These are phyloP conservation scores for Sebastes baramenuke DNA, from an alignment of 2,797 vertebrate genomes.

Conservation along the genomic window DNA sequence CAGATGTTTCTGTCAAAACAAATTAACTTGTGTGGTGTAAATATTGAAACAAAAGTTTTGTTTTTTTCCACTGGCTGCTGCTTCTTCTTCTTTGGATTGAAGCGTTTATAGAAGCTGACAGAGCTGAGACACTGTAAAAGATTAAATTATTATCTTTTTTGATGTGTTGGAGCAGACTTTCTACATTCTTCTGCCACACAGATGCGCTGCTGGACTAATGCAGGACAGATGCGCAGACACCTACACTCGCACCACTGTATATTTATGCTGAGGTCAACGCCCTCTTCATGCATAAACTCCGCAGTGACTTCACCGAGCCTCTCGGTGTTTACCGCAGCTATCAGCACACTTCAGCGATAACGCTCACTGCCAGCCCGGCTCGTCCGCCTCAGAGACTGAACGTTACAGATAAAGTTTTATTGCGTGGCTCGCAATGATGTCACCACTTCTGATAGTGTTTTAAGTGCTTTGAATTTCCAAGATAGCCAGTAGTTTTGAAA, in stretches of 20 bases:
- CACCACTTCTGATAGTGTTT: slow-evolving; percentile 51
- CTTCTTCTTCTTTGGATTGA: slow-evolving; percentile 4
- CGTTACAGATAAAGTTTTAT: slow-evolving; percentile 61
- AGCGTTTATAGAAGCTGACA: slow-evolving; percentile 22
- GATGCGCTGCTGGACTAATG: slow-evolving; percentile 15
- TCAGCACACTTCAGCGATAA: slow-evolving; percentile 55
- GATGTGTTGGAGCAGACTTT: not conserved
- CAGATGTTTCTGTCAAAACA: slow-evolving; percentile 69
- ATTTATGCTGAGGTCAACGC: slow-evolving; percentile 41
- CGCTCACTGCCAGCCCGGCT: not conserved
- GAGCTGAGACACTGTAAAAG: slow-evolving; percentile 6
- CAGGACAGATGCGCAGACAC: slow-evolving; percentile 45
- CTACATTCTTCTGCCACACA: slow-evolving; percentile 7
- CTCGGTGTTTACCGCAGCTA: slow-evolving; percentile 48
- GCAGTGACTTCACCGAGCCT: slow-evolving; percentile 48
- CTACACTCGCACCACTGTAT: not conserved
- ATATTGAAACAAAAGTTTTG: slow-evolving; percentile 10
- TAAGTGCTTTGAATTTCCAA: slow-evolving; percentile 35
- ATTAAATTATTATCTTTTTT: slow-evolving; percentile 12
- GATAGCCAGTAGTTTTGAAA: slow-evolving; percentile 31
- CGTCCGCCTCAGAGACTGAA: slow-evolving; percentile 4
- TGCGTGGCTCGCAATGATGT: slow-evolving; percentile 51
- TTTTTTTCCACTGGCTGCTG: not conserved
- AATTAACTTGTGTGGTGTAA: slow-evolving; percentile 43
- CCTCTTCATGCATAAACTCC: slow-evolving; percentile 34